Evolutionary conservation across 1,140 invertebrate species (phyloP).

Genomic region (Diorhabda sublineata): DNA sequence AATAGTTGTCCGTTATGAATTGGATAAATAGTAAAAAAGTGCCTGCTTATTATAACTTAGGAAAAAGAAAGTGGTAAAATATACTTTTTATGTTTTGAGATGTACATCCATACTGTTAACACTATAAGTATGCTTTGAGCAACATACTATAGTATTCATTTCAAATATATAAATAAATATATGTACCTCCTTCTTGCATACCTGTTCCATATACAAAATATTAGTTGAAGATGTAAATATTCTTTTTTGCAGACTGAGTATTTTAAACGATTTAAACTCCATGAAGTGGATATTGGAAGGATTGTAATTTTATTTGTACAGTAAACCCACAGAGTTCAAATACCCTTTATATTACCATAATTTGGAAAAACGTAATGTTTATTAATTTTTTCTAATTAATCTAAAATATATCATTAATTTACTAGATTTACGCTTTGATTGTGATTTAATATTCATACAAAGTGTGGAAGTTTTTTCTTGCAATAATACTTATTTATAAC

Average conservation of each 20-base stretch:
- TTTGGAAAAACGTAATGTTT: too few relatives aligned
- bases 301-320: neutral
- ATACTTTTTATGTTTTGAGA: too few relatives aligned
- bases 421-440: slow-evolving; percentile 2
- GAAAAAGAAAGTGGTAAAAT: neutral
- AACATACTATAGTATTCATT: too few relatives aligned
- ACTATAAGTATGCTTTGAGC: too few relatives aligned
- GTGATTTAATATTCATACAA: slow-evolving; percentile 6
- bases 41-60: slow-evolving; percentile 4
- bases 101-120: too few relatives aligned
- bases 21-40: slow-evolving; percentile 7
- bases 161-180: too few relatives aligned
- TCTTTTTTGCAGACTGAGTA: slow-evolving; percentile 29
- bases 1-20: slow-evolving; percentile 8
- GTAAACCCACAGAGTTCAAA: neutral
- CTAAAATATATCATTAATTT: neutral
- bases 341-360: too few relatives aligned
- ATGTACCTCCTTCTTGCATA: neutral
- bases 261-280: slow-evolving; percentile 19
- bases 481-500: too few relatives aligned
- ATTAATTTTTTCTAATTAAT: neutral
- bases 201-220: neutral
- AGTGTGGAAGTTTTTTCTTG: neutral
- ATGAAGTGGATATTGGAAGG: slow-evolving; percentile 4
- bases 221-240: slow-evolving; percentile 24